Percentiles rank a stretch among this genome's conserved stretches.
Evolutionary conservation across 1,140 invertebrate species (phyloP).

Genomic region (Arctopsyche grandis): DNA sequence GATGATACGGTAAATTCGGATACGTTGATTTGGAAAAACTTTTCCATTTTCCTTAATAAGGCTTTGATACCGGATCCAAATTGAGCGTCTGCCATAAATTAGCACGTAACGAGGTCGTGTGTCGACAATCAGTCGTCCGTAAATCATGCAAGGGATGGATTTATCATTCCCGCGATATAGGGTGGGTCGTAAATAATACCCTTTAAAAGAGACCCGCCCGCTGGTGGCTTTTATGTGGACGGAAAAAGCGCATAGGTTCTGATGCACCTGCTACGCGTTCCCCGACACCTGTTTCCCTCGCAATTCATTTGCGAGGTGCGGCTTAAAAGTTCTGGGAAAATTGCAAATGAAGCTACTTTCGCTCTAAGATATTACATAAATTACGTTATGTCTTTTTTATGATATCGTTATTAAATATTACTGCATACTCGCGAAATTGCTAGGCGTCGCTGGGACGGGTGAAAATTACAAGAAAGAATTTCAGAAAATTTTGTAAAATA

Average conservation of each 20-base stretch:
- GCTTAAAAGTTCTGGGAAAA: too few relatives aligned
- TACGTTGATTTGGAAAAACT: neutral
- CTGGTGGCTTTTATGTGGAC: neutral
- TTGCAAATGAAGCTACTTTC: too few relatives aligned
- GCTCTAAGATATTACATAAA: too few relatives aligned
- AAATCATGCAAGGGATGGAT: constrained; percentile 2
- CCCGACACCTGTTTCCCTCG: neutral
- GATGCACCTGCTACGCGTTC: neutral
- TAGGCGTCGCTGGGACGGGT: too few relatives aligned
- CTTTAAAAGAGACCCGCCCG: neutral
- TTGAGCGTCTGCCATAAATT: neutral
- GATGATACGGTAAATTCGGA: neutral
- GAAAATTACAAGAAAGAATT: too few relatives aligned
- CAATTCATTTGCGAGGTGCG: neutral
- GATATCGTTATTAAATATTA: too few relatives aligned
- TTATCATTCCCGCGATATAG: constrained; percentile 13
- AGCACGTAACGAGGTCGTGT: neutral
- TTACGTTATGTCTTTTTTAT: too few relatives aligned
- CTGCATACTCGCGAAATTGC: too few relatives aligned
- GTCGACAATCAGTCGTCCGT: constrained; percentile 24
- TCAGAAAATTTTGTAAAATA: too few relatives aligned
- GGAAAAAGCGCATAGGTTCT: neutral
- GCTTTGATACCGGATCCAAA: neutral
- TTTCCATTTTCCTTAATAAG: neutral
- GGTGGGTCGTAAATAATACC: constrained; percentile 6